Evolutionary conservation across 2,888 invertebrate genomes (phyloP), one percentile per base, ranked within the genome.

Genomic region (Phyto melanocephala): DNA sequence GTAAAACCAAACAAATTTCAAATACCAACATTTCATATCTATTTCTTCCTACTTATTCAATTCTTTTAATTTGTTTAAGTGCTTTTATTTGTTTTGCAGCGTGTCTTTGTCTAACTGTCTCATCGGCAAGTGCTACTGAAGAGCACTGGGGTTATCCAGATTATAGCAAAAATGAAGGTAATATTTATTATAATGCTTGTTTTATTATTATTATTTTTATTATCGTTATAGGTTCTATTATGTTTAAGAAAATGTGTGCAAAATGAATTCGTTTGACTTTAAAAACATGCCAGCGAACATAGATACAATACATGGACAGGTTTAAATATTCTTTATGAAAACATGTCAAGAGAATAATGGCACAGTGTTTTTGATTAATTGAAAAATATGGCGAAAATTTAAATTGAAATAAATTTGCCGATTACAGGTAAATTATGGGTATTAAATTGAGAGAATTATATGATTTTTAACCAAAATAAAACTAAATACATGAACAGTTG

Each of bases 141-240:
- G 74, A 67, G 24, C 85, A 85, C 40, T 90, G 90, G 90, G 84
- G 87, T 60, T 90, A 90, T 86, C 90, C 90, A 70, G 88, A 90
- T 85, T 86, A 88, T 72, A 89, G 88, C 56, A 82, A 79, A 13
- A 86, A 88, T 67, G 87, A 88, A 86, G 87, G 90, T 90, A 87
- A 88, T 54, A 22, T 37, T 6, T 22, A n/a, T 60, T 40, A 8
- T 20, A 20, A 37, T 37, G 15, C 8, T 4, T n/a, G 13, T 20
- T 3, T 35, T 10, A 10, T 28, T 35, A 58, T 47, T 63, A 42
- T 33, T 54, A 63, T 54, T 45, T 17, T 33, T 22, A 24, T 11
- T 22, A 62, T 72, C 54, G 20, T 45, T n/a, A n/a, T n/a, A n/a
- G n/a, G n/a, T n/a, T n/a, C n/a, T n/a, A n/a, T n/a, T 24, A 15